Evolutionary conservation across 2,113 vertebrate genomes (phyloP).

Genomic region (Xiphias gladius): DNA sequence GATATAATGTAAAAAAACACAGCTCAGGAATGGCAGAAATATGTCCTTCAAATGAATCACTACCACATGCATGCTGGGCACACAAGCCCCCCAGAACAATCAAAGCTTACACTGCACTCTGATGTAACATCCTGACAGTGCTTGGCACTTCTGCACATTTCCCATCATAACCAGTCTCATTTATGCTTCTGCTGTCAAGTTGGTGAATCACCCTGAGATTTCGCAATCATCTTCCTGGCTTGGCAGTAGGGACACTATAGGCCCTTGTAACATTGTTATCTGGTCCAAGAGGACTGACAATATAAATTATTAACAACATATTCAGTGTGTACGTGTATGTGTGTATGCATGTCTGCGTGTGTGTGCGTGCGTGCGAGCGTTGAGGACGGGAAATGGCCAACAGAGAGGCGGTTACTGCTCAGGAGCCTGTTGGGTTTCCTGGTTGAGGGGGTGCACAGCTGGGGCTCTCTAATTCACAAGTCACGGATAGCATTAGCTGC

Average conservation of each 20-base stretch:
- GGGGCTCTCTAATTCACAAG: not conserved
- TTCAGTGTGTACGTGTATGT: not conserved
- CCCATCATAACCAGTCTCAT: not conserved
- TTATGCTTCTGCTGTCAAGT: not conserved
- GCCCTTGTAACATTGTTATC: not conserved
- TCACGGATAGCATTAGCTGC: not conserved
- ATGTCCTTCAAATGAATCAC: not conserved
- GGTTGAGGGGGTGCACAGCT: not conserved
- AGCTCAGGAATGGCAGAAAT: not conserved
- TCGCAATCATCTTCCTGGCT: conserved; percentile 15
- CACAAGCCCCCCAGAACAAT: not conserved
- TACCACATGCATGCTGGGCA: not conserved
- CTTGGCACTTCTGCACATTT: conserved; percentile 4
- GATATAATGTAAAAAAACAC: not conserved
- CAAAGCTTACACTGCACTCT: not conserved
- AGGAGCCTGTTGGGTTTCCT: conserved; percentile 27
- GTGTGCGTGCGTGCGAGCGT: not conserved
- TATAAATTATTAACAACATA: not conserved
- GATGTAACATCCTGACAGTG: conserved; percentile 46
- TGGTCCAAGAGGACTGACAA: not conserved
- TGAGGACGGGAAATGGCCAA: conserved; percentile 11
- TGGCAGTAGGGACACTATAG: rapidly evolving
- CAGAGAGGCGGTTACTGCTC: conserved; percentile 47
- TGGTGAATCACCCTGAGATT: conserved; percentile 21
- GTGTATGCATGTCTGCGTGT: not conserved